Conservation (phyloP, 2,113 vertebrate genomes). For the Sylvilagus bachmani region DNA sequence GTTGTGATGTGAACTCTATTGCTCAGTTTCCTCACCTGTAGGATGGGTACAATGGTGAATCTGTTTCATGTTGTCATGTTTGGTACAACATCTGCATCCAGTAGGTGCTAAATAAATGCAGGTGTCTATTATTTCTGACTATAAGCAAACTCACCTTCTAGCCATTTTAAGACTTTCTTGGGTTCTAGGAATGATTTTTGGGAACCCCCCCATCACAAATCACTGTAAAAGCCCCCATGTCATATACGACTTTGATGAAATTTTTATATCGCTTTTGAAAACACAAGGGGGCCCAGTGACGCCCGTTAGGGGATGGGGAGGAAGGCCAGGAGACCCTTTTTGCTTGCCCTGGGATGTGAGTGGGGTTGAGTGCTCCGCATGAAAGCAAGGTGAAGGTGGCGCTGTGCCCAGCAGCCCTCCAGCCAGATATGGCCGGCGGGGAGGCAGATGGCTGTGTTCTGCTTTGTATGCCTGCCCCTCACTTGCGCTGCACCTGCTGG, state of each 20-base stretch:
- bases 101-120: background rate
- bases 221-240: background rate
- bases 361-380: background rate
- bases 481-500: background rate
- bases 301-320: background rate
- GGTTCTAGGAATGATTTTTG: background rate
- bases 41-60: background rate
- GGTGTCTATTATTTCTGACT: background rate
- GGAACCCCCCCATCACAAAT: background rate
- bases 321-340: background rate
- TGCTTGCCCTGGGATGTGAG: background rate
- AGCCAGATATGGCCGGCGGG: background rate
- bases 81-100: background rate
- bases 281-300: background rate
- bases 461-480: background rate
- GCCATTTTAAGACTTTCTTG: background rate
- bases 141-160: background rate
- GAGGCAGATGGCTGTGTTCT: background rate
- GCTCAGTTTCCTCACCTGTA: background rate
- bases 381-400: background rate
- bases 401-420: accelerated
- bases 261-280: slow-evolving; percentile 39
- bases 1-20: background rate
- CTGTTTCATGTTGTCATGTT: background rate
- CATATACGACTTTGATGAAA: background rate